Percentiles rank a stretch among this genome's conserved stretches.
Conservation (phyloP, 2,797 vertebrate species). For the Siniperca scherzeri region DNA sequence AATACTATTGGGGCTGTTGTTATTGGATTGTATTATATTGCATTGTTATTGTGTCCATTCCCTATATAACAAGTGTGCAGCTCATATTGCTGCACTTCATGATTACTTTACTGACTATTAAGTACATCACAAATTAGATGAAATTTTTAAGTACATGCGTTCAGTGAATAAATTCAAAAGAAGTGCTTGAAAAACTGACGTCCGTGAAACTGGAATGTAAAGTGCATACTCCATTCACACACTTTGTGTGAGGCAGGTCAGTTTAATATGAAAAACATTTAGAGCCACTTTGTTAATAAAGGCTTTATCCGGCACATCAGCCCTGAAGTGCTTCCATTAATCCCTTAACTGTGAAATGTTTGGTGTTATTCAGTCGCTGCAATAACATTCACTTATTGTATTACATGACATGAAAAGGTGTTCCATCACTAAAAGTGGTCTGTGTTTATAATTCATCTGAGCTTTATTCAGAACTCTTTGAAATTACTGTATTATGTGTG, state of each 20-base stretch:
- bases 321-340: conserved; percentile 48
- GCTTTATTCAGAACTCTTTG: not conserved
- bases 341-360: conserved; percentile 38
- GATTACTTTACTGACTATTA: conserved; percentile 3
- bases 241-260: conserved; percentile 8
- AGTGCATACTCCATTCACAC: conserved; percentile 12
- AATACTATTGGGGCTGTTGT: not conserved
- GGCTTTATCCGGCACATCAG: conserved; percentile 42
- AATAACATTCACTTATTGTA: conserved; percentile 37
- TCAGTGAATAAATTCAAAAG: conserved; percentile 25
- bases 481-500: conserved; percentile 3
- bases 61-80: not conserved
- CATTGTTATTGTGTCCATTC: not conserved
- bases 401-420: conserved; percentile 35
- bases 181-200: conserved; percentile 22
- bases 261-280: conserved; percentile 50
- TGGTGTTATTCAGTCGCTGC: conserved; percentile 23
- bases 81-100: not conserved
- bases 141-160: not conserved
- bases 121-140: not conserved
- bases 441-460: conserved; percentile 13
- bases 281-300: conserved; percentile 46
- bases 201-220: conserved; percentile 1
- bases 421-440: conserved; percentile 15
- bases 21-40: not conserved